Evolutionary conservation across 1,140 invertebrate genomes (phyloP), one percentile per base, ranked within the genome.

Genomic region (Hetaerina americana): DNA sequence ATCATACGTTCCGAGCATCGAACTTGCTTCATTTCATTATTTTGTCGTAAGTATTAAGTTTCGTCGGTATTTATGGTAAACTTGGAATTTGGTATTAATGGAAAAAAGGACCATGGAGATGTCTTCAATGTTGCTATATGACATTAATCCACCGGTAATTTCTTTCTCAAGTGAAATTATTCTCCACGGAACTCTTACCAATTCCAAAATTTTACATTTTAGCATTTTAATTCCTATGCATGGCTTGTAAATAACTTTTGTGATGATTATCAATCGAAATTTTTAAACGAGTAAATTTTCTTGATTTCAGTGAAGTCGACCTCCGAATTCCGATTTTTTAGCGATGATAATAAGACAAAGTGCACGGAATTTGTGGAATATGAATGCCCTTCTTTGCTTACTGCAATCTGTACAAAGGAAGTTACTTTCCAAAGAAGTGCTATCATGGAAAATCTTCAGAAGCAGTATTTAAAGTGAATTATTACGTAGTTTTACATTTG

Each of bases 351-450:
- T 5, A 83, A 85, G 70, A 86, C 87, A 0, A 79, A 80, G 27
- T 86, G 86, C 74, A 78, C 79, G 29, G 88, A 90, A 79, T 82
- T 78, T 6, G 82, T 90, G 24, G 76, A 82, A 26, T 90, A 87
- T 76, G 84, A 89, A 76, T 90, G 88, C 74, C 87, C 88, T 0
- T 79, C 84, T 10, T 72, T 85, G 0, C 78, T 89, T 49, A 83
- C 83, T 10, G 70, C 26, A 0, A 79, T 87, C 70, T 90, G 89
- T 72, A 76, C 80, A 24, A 82, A 80, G 28, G 87, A 89, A 80
- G 82, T 89, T 15, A 80, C 83, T 69, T 85, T 81, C 76, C 88
- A 89, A 78, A 80, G 87, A 66, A 78, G 83, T 73, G 83, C 85
- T 66, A 89, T 89, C 22, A 85, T 86, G 81, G 79, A 81, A 68